Evolutionary conservation across 2,888 invertebrate species (phyloP), one percentile per base, ranked within the genome.

Genomic region (Leuctra nigra): DNA sequence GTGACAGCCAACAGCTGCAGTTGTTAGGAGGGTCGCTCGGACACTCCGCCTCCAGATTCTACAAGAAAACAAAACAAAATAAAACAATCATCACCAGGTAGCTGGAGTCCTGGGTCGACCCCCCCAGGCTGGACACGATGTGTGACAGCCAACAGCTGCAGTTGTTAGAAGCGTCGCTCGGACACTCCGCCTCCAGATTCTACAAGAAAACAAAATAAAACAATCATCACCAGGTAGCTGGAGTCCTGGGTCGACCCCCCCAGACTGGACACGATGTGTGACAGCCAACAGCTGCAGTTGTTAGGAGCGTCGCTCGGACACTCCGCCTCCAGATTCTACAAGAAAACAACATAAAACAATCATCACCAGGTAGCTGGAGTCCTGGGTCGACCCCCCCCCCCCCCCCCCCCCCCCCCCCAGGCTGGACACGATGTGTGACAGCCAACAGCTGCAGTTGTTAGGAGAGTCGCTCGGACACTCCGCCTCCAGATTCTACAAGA

Each of bases 391-490:
- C n/a, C n/a, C n/a, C n/a, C n/a, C n/a, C n/a, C n/a, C n/a, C n/a
- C n/a, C n/a, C n/a, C n/a, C n/a, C n/a, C n/a, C n/a, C n/a, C n/a
- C n/a, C n/a, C n/a, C n/a, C n/a, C n/a, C n/a, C n/a, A n/a, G n/a
- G n/a, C n/a, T n/a, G n/a, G n/a, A 69, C 0, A 83, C 80, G 14
- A 86, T 81, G 65, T 84, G 78, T 4, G 81, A 79, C 72, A 87
- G 74, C 46, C 73, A 73, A 64, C 87, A 87, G 0, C 71, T 69
- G 66, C 86, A 87, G 1, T 76, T 75, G 11, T 68, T 67, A 2
- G 58, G 61, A 2, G 61, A 54, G 1, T 56, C 60, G 7, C 52
- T 58, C 0, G 81, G 83, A 65, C 86, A 86, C 48, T 82, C 81
- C 38, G 72, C 70, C 22, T 74, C 73, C 62, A 81, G 70, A 20